Evolutionary conservation across 2,888 invertebrate species (phyloP).

Genomic region (Hyalella azteca): DNA sequence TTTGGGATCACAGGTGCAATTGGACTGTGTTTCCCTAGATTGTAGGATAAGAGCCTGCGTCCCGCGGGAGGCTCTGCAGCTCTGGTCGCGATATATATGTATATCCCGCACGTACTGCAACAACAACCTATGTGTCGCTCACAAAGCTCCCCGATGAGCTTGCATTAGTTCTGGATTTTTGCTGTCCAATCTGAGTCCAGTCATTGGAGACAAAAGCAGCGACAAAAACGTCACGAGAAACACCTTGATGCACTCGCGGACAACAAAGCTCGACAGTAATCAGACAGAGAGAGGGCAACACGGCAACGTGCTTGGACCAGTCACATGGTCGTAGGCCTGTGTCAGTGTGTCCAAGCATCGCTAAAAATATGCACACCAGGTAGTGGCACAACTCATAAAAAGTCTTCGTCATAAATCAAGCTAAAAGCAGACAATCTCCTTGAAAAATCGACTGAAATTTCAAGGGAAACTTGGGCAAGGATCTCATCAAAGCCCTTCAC

Average conservation of each 20-base stretch:
- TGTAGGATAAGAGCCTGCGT: background rate
- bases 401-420: constrained; percentile 9
- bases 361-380: too few relatives aligned
- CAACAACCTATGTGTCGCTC: background rate
- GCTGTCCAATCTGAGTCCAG: constrained; percentile 15
- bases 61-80: background rate
- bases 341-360: too few relatives aligned
- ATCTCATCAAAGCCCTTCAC: constrained; percentile 26
- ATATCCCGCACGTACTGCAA: background rate
- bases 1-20: constrained; percentile 13
- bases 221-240: background rate
- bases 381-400: too few relatives aligned
- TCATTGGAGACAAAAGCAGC: background rate
- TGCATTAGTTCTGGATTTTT: constrained; percentile 24
- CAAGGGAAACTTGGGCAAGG: background rate
- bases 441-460: constrained; percentile 22
- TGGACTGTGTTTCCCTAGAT: constrained; percentile 4
- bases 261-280: too few relatives aligned
- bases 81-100: too few relatives aligned
- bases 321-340: too few relatives aligned
- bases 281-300: too few relatives aligned
- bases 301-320: too few relatives aligned
- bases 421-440: constrained; percentile 12
- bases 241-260: background rate
- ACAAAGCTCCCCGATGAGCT: constrained; percentile 18